Evolutionary conservation across 2,888 invertebrate species (phyloP).

Genomic region (Sialis lutaria): DNA sequence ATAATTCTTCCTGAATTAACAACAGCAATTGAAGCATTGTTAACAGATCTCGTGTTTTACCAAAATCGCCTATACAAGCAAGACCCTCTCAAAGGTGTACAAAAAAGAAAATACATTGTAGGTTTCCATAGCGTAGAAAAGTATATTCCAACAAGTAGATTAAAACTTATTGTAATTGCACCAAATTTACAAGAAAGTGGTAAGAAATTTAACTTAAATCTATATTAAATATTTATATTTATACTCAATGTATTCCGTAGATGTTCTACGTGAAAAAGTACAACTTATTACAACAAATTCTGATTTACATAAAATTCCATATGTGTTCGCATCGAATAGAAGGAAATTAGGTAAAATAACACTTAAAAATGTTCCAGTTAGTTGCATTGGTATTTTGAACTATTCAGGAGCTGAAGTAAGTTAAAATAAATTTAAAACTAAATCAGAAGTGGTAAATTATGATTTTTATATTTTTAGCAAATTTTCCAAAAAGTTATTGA

Average conservation of each 20-base stretch:
- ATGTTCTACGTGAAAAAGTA: constrained; percentile 36
- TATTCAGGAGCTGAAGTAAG: constrained; percentile 39
- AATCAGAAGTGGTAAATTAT: not conserved
- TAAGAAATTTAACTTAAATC: not conserved
- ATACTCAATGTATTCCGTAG: constrained; percentile 17
- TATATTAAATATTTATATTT: not conserved
- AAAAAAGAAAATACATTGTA: constrained; percentile 36
- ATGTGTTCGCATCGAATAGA: constrained; percentile 38
- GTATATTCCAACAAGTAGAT: constrained; percentile 34
- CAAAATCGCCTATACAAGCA: constrained; percentile 40
- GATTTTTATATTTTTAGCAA: constrained; percentile 1
- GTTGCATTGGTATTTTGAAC: constrained; percentile 41
- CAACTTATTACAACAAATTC: constrained; percentile 30
- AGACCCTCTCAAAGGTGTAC: constrained; percentile 36
- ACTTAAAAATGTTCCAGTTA: constrained; percentile 37
- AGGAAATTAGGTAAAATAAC: constrained; percentile 35
- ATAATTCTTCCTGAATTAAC: constrained; percentile 35
- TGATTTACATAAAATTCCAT: constrained; percentile 31
- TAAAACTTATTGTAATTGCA: constrained; percentile 41
- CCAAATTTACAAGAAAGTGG: constrained; percentile 36
- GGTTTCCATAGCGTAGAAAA: constrained; percentile 43
- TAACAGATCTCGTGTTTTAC: constrained; percentile 37
- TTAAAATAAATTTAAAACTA: not conserved
- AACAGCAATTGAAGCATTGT: constrained; percentile 25
- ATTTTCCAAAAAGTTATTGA: too few species aligned